Base-by-base conservation (phyloP, 1,140 invertebrate genomes). In the Ips typographus region DNA sequence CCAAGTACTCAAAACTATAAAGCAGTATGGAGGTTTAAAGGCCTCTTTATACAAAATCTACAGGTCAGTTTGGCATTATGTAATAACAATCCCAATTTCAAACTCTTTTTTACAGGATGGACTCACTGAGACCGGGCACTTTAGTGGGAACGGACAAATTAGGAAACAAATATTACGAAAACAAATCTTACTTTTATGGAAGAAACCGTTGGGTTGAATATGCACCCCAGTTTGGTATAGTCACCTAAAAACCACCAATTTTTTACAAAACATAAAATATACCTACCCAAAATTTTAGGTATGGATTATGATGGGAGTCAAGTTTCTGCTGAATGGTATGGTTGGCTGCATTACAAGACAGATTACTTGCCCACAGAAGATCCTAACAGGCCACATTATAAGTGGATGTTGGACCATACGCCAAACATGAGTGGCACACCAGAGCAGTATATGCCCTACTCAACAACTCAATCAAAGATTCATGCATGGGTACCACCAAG, bases 161-260 rank as follows among this genome's bases (percentile, higher is more conserved):
- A 81, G 97, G 98, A 42, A 99, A 99, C 82, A 95, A 92, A 80
- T 99, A 99, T 81, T 99, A 87, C 81, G 91, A 98, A 85, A 98
- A 98, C 78, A 89, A 92, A 40, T 83, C 85, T 51, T 95, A 93
- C 79, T 97, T 98, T 82, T 90, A 92, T 79, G 90, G 94, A 22
- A 85, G 94, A 63, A 98, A 96, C 83, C 86, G 98, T 73, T 99
- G 97, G 96, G 89, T 99, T 2, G 89, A 93, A 74, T 99, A 95
- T 79, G 83, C 88, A 5, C 88, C 91, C 7, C 85, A 89, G 71
- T 83, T 87, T 65, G 83, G 85, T 76, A 75, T 70, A 4, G 8
- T 5, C 6, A 22, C 22, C 22, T 22, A 22, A 22, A 22, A 22
- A 22, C 22, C 22, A 22, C 22, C 22, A 22, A 22, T 22, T 22